These are phyloP conservation scores for Aepyceros melampus DNA, from an alignment of 2,113 vertebrate species.

Conservation along the genomic window DNA sequence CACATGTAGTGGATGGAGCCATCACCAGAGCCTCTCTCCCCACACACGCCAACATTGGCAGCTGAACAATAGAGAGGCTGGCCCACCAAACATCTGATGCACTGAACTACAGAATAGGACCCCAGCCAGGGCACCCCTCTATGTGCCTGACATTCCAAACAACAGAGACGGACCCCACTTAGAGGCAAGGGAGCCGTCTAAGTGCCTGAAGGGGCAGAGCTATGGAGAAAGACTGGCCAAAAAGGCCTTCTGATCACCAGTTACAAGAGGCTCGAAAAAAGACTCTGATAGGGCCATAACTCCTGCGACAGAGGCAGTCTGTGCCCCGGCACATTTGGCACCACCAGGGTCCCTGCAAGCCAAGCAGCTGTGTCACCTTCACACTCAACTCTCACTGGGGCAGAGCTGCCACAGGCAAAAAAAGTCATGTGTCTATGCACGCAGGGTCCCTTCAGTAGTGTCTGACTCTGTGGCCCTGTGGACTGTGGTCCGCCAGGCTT, in stretches of 20 bases:
- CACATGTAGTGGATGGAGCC: neutral
- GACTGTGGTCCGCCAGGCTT: neutral
- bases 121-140: neutral
- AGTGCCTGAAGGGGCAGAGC: neutral
- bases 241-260: neutral
- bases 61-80: neutral
- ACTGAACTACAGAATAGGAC: neutral
- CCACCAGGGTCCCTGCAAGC: neutral
- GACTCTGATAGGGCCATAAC: neutral
- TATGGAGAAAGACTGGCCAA: neutral
- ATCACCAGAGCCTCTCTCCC: neutral
- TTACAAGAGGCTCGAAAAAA: neutral
- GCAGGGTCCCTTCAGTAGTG: neutral
- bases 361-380: neutral
- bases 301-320: neutral
- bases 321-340: neutral
- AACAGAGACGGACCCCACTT: neutral
- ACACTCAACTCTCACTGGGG: neutral
- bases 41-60: neutral
- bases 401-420: neutral
- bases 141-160: neutral
- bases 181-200: neutral
- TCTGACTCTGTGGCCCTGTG: neutral
- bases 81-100: neutral
- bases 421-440: rapidly evolving